phyloP scores from a whole-genome alignment of 1,140 invertebrate species.

The Aphidius gifuensis region DNA sequence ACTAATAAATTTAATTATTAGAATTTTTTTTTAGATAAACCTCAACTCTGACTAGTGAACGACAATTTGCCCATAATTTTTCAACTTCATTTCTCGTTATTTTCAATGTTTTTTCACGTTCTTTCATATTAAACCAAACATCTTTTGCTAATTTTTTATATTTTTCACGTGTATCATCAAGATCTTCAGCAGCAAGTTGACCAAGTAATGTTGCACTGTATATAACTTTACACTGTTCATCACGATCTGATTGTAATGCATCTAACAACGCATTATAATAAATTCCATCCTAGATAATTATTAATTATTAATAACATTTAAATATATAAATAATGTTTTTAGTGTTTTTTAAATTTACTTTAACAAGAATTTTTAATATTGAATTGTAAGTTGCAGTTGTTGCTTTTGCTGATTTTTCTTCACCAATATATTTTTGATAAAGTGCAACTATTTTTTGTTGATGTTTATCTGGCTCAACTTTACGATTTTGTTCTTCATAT shows the following conservation, averaged over 20 bases:
- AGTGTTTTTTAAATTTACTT: conserved; percentile 44
- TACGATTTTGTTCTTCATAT: conserved; percentile 23
- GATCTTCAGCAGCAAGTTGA: conserved; percentile 62
- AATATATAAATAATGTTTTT: background rate
- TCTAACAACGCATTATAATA: conserved; percentile 61
- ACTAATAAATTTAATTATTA: conserved; percentile 12
- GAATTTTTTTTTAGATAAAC: conserved; percentile 41
- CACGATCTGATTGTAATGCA: conserved; percentile 56
- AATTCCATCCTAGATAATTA: conserved; percentile 55
- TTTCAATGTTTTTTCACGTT: conserved; percentile 57
- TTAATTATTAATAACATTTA: conserved; percentile 7
- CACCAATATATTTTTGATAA: conserved; percentile 52
- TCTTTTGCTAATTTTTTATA: conserved; percentile 58
- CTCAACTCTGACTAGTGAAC: conserved; percentile 60
- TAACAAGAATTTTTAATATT: conserved; percentile 61
- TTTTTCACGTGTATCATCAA: conserved; percentile 59
- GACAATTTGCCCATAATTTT: conserved; percentile 58
- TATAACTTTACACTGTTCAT: conserved; percentile 59
- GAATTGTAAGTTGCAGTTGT: conserved; percentile 60
- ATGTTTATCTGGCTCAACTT: conserved; percentile 23
- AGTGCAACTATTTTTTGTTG: conserved; percentile 34
- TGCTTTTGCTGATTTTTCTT: conserved; percentile 60
- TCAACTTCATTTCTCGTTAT: conserved; percentile 54
- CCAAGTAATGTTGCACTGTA: conserved; percentile 61
- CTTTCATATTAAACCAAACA: conserved; percentile 62